A percentile compares a stretch with the other conserved stretches of the same genome.
These are phyloP conservation scores for Rhinoptilus africanus DNA, from an alignment of 2,113 vertebrate species.

Conservation along the genomic window DNA sequence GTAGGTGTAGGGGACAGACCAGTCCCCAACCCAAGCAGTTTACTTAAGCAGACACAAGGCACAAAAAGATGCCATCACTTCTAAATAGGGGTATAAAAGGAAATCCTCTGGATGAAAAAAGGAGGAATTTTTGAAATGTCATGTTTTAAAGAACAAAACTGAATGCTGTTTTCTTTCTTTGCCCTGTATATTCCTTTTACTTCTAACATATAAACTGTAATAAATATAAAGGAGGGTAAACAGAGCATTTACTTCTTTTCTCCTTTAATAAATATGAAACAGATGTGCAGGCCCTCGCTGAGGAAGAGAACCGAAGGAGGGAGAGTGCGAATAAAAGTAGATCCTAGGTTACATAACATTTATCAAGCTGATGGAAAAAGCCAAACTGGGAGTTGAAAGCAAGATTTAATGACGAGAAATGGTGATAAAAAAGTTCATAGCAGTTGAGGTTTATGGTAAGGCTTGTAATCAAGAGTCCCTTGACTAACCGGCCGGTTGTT, in stretches of 20 bases:
- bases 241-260: slow-evolving; percentile 28
- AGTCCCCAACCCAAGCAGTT: not conserved
- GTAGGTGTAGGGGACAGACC: not conserved
- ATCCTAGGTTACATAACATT: not conserved
- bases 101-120: not conserved
- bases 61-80: not conserved
- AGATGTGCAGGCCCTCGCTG: not conserved
- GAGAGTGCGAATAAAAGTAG: not conserved
- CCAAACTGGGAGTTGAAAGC: slow-evolving; percentile 34
- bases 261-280: slow-evolving; percentile 38
- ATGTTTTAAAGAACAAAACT: not conserved
- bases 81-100: not conserved
- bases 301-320: not conserved
- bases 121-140: not conserved
- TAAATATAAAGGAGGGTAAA: not conserved
- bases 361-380: slow-evolving; percentile 42
- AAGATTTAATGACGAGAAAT: slow-evolving; percentile 38
- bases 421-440: slow-evolving; percentile 3
- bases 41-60: not conserved
- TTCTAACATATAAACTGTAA: not conserved
- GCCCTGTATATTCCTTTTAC: not conserved
- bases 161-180: not conserved
- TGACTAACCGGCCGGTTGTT: not conserved
- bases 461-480: not conserved
- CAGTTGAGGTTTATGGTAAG: not conserved